Conservation (phyloP, 2,797 vertebrate species). For the Cyclura pinguis region DNA sequence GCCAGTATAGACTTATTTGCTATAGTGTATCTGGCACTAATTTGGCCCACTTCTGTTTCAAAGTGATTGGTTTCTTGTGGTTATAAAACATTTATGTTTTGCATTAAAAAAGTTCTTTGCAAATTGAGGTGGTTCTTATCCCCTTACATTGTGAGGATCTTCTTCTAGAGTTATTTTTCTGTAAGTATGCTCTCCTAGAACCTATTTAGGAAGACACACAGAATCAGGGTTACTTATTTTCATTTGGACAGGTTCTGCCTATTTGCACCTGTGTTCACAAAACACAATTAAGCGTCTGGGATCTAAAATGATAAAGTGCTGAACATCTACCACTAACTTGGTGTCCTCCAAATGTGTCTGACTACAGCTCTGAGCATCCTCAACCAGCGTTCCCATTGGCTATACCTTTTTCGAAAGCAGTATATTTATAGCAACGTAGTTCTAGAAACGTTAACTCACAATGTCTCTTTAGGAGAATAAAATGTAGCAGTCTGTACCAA, state of each 20-base stretch:
- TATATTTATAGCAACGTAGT: too few species aligned
- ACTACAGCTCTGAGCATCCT: neutral
- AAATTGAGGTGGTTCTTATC: too few species aligned
- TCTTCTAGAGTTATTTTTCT: neutral
- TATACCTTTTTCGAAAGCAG: neutral
- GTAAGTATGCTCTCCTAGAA: neutral
- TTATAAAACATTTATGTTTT: neutral
- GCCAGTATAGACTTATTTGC: slow-evolving; percentile 15
- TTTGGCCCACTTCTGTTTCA: accelerated
- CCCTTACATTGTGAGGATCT: neutral
- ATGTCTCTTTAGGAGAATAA: too few species aligned
- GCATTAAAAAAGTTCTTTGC: neutral
- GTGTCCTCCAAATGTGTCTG: neutral
- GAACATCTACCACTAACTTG: neutral
- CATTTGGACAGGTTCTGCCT: neutral
- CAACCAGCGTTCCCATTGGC: neutral
- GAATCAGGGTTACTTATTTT: neutral
- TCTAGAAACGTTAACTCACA: too few species aligned
- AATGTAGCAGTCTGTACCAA: neutral
- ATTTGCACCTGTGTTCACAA: neutral
- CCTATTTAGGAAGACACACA: neutral
- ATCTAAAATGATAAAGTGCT: neutral
- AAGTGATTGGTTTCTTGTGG: slow-evolving; percentile 7
- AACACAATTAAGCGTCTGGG: neutral
- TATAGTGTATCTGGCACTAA: accelerated